A percentile compares a stretch with the other conserved stretches of the same genome.
phyloP scores from a whole-genome alignment of 2,797 vertebrate species.

The Bovichtus diacanthus region DNA sequence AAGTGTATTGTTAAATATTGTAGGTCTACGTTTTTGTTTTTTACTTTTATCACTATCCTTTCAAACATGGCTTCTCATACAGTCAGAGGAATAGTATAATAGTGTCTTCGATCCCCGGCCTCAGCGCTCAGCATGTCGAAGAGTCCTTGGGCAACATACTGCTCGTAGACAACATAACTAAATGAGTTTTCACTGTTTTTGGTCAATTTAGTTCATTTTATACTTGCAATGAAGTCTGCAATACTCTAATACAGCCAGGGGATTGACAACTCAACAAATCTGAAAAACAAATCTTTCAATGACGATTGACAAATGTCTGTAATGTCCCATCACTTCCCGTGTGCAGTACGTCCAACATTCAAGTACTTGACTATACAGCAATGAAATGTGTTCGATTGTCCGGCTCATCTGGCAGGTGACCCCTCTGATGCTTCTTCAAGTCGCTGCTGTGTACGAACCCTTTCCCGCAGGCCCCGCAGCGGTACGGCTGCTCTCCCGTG shows the following conservation, averaged over 20 bases:
- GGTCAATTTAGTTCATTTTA: not conserved
- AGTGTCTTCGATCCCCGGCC: too few relatives aligned
- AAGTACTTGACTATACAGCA: not conserved
- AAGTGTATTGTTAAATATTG: too few relatives aligned
- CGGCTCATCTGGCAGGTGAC: conserved; percentile 12
- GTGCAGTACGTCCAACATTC: not conserved
- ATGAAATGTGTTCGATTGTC: not conserved
- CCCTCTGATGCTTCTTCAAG: conserved; percentile 53
- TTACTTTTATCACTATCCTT: too few relatives aligned
- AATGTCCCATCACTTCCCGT: not conserved
- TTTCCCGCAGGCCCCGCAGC: conserved; percentile 53
- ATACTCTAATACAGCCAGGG: not conserved
- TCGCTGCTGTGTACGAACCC: conserved; percentile 6
- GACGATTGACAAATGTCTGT: not conserved
- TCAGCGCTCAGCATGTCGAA: too few relatives aligned
- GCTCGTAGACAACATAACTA: too few relatives aligned
- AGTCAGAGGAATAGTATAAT: too few relatives aligned
- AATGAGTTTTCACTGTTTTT: too few relatives aligned
- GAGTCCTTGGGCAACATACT: too few relatives aligned
- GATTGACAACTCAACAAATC: not conserved
- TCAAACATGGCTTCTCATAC: too few relatives aligned
- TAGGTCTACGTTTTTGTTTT: too few relatives aligned
- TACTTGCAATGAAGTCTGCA: not conserved
- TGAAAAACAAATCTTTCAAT: too few relatives aligned
- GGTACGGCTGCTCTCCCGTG: conserved; percentile 47